phyloP scores from a whole-genome alignment of 2,113 vertebrate species.

The Apodemus speciosus region DNA sequence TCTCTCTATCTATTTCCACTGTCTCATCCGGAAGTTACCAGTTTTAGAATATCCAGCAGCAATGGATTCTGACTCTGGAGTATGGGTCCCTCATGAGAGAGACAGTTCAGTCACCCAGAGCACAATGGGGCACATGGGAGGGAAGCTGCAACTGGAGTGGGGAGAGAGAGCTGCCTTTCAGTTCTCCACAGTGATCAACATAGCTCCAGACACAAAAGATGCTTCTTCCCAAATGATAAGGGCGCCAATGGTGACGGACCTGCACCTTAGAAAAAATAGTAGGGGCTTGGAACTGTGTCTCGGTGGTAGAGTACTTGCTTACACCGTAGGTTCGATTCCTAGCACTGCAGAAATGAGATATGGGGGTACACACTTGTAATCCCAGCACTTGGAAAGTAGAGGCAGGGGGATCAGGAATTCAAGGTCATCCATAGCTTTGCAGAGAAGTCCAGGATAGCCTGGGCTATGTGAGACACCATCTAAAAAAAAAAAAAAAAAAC shows the following conservation, averaged over 20 bases:
- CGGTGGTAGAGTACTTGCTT: not conserved
- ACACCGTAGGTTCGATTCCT: not conserved
- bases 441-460: not conserved
- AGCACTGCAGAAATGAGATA: too few relatives aligned
- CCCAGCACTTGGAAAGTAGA: not conserved
- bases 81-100: not conserved
- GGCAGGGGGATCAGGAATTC: not conserved
- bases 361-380: too few relatives aligned
- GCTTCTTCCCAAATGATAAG: fast-evolving
- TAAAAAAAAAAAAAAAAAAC: not conserved
- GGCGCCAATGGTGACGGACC: fast-evolving
- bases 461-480: not conserved
- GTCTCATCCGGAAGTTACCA: fast-evolving
- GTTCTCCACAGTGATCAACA: fast-evolving
- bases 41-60: not conserved
- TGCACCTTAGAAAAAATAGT: not conserved
- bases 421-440: not conserved
- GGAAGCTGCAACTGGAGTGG: too few relatives aligned
- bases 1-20: not conserved
- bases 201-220: not conserved
- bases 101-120: not conserved
- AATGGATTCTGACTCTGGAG: not conserved
- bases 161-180: not conserved
- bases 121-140: not conserved
- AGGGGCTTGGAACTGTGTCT: not conserved